Conservation (phyloP, 2,888 invertebrate genomes). For the Melanostoma scalare region DNA sequence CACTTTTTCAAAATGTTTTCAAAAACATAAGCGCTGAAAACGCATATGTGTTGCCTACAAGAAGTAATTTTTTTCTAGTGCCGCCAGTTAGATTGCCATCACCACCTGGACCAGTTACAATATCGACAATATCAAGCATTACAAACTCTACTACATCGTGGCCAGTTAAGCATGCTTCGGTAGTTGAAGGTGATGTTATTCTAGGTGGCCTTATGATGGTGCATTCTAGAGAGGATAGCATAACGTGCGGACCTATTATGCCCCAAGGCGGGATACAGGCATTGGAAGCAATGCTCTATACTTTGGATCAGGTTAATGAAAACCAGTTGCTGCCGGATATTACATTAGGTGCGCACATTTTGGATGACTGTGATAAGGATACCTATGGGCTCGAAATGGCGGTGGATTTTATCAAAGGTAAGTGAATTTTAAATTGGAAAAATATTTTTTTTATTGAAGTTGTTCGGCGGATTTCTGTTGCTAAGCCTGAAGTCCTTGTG, state of each 20-base stretch:
- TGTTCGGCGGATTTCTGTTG: no score
- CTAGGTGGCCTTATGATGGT: conserved; percentile 98
- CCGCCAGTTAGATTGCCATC: conserved; percentile 29
- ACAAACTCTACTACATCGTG: conserved; percentile 81
- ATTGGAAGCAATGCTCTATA: conserved; percentile 95
- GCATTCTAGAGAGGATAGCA: conserved; percentile 93
- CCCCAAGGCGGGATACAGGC: conserved; percentile 95
- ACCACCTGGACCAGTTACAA: conserved; percentile 40
- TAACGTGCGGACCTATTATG: conserved; percentile 96
- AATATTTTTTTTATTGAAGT: background rate
- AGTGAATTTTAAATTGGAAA: conserved; percentile 76
- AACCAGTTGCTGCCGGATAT: conserved; percentile 88
- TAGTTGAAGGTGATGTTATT: conserved; percentile 93
- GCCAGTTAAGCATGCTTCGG: conserved; percentile 93
- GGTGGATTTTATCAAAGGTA: conserved; percentile 98
- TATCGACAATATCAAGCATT: conserved; percentile 61
- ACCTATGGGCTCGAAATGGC: conserved; percentile 98
- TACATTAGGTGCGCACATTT: conserved; percentile 91
- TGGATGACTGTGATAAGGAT: conserved; percentile 98
- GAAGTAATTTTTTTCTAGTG: conserved; percentile 15
- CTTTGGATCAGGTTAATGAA: conserved; percentile 91
- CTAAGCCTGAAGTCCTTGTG: no score
- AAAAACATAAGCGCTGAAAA: conserved; percentile 16
- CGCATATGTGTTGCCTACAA: conserved; percentile 14
- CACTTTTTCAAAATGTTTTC: conserved; percentile 24